Conservation (phyloP, 2,888 invertebrate genomes). For the Onthophagus sagittarius region DNA sequence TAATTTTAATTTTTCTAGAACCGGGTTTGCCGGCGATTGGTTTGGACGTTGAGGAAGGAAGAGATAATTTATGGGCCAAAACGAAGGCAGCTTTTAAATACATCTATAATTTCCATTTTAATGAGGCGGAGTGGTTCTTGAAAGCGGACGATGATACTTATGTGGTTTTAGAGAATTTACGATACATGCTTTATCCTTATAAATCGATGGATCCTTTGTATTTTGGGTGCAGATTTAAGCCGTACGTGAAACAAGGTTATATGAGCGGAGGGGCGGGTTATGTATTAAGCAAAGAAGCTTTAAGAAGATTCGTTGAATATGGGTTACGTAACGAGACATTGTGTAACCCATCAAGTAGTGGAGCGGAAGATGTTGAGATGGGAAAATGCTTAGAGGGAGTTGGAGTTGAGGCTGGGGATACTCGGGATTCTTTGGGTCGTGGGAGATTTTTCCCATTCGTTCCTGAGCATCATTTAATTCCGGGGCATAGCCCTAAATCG, state of each 20-base stretch:
- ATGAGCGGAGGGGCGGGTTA: conserved; percentile 95
- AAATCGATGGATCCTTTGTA: conserved; percentile 73
- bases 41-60: conserved; percentile 80
- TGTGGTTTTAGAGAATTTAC: conserved; percentile 90
- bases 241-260: conserved; percentile 76
- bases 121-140: conserved; percentile 93
- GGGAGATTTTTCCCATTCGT: conserved; percentile 93
- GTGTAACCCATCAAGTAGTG: conserved; percentile 66
- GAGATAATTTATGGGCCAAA: conserved; percentile 95
- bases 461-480: conserved; percentile 89
- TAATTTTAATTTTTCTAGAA: too few species aligned
- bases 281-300: conserved; percentile 81
- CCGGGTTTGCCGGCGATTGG: conserved; percentile 71
- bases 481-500: conserved; percentile 69
- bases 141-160: conserved; percentile 99
- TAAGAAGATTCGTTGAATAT: conserved; percentile 66
- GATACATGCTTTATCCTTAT: conserved; percentile 82
- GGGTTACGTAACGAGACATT: conserved; percentile 65
- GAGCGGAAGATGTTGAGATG: conserved; percentile 91
- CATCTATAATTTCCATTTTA: conserved; percentile 75
- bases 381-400: conserved; percentile 83
- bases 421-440: conserved; percentile 76
- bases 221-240: conserved; percentile 88
- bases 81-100: conserved; percentile 92
- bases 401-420: conserved; percentile 83